These are phyloP conservation scores for Andrena flavipes DNA, from an alignment of 2,888 invertebrate genomes.

Conservation along the genomic window DNA sequence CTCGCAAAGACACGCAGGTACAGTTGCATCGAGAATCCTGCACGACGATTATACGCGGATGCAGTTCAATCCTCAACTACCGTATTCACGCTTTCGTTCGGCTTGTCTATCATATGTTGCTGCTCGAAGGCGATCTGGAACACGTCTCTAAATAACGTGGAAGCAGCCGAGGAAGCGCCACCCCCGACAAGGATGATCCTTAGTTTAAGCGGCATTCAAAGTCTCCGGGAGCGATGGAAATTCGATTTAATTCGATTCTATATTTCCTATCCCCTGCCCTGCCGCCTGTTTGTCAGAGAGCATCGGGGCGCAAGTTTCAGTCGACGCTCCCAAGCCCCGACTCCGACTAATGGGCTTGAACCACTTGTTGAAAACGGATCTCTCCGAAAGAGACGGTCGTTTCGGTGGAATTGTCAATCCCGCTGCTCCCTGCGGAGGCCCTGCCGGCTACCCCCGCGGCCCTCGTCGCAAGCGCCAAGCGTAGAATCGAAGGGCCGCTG, in stretches of 20 bases:
- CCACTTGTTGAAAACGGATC: conserved; percentile 75
- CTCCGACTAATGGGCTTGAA: conserved; percentile 66
- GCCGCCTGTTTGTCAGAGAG: background rate
- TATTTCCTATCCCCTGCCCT: background rate
- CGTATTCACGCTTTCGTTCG: too few species aligned
- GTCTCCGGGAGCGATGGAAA: too few species aligned
- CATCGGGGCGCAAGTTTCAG: conserved; percentile 33
- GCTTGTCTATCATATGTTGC: too few species aligned
- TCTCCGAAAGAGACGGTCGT: conserved; percentile 15
- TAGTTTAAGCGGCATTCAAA: too few species aligned
- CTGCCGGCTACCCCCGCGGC: background rate
- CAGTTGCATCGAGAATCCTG: background rate
- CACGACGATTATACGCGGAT: background rate
- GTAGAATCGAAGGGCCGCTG: background rate
- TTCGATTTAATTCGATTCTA: background rate
- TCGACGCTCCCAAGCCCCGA: conserved; percentile 40
- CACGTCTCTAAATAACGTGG: too few species aligned
- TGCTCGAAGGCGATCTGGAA: too few species aligned
- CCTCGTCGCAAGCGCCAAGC: background rate
- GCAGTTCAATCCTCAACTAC: too few species aligned
- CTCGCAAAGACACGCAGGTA: background rate
- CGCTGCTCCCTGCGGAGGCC: background rate
- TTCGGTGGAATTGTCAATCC: conserved; percentile 21
- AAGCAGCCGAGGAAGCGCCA: too few species aligned
- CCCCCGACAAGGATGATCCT: too few species aligned